A percentile compares a stretch with the other conserved stretches of the same genome.
phyloP scores from a whole-genome alignment of 35 echinoderm and acorn worm genomes.

The Apostichopus japonicus region DNA sequence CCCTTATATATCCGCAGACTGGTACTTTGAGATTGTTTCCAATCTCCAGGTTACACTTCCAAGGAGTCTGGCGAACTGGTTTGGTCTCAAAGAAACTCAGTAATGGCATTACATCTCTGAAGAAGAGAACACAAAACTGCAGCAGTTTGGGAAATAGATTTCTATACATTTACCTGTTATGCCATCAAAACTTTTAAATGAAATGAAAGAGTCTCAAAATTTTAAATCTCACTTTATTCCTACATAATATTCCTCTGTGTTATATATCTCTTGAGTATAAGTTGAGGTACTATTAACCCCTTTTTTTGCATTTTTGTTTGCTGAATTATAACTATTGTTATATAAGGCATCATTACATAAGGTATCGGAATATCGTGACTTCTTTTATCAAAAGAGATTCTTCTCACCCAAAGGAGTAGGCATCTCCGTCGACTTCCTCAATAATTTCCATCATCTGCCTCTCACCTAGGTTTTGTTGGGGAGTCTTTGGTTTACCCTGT shows the following conservation, averaged over 20 bases:
- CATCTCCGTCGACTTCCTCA: slow-evolving; percentile 65
- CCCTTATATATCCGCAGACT: slow-evolving; percentile 88
- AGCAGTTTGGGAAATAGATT: neutral
- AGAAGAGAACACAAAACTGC: neutral
- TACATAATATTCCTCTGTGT: too few species aligned
- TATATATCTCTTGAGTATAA: too few species aligned
- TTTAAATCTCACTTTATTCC: too few species aligned
- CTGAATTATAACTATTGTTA: too few species aligned
- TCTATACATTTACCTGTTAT: too few species aligned
- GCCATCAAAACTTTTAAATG: neutral
- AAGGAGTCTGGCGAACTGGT: slow-evolving; percentile 74
- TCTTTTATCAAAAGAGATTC: too few species aligned
- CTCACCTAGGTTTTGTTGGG: slow-evolving; percentile 93
- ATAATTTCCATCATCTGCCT: slow-evolving; percentile 76
- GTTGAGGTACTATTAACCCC: too few species aligned
- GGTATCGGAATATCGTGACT: too few species aligned
- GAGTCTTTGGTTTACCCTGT: slow-evolving; percentile 76
- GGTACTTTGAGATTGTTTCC: slow-evolving; percentile 81
- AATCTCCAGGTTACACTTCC: slow-evolving; percentile 94
- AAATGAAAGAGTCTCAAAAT: neutral
- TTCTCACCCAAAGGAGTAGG: slow-evolving; percentile 69
- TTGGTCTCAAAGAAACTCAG: slow-evolving; percentile 89
- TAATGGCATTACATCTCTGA: slow-evolving; percentile 80
- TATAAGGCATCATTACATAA: too few species aligned
- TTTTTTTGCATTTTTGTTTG: too few species aligned